phyloP scores from a whole-genome alignment of 2,113 vertebrate species.

The Rattus rattus region DNA sequence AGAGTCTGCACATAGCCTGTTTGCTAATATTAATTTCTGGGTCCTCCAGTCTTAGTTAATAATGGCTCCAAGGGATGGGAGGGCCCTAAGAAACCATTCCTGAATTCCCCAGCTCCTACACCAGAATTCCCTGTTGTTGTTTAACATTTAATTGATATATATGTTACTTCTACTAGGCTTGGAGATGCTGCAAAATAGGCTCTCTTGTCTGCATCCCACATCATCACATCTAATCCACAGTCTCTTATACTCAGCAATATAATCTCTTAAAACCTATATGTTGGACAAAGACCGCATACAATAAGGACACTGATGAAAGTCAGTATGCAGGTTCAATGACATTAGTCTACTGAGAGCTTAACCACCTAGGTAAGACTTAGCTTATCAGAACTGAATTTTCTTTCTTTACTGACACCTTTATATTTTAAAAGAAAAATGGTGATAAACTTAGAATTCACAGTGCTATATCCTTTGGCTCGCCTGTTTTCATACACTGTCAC shows the following conservation, averaged over 20 bases:
- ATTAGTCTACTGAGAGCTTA: neutral
- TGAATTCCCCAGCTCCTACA: neutral
- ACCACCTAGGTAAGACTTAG: neutral
- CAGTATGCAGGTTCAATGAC: neutral
- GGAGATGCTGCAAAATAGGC: neutral
- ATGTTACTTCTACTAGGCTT: neutral
- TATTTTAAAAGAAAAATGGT: neutral
- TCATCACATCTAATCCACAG: no score
- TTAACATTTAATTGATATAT: neutral
- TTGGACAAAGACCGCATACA: neutral
- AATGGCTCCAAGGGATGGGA: neutral
- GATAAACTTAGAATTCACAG: neutral
- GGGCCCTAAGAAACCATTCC: neutral
- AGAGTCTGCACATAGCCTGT: neutral
- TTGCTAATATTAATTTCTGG: neutral
- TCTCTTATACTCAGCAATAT: neutral
- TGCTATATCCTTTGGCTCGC: neutral
- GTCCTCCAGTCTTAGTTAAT: neutral
- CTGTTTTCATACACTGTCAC: neutral
- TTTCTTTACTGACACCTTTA: neutral
- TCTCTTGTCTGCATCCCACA: neutral
- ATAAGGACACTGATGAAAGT: slow-evolving; percentile 27
- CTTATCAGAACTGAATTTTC: neutral
- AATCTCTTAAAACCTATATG: neutral
- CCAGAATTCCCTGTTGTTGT: neutral